These are phyloP conservation scores for Portunus trituberculatus DNA, from an alignment of 1,140 invertebrate genomes.

Conservation along the genomic window DNA sequence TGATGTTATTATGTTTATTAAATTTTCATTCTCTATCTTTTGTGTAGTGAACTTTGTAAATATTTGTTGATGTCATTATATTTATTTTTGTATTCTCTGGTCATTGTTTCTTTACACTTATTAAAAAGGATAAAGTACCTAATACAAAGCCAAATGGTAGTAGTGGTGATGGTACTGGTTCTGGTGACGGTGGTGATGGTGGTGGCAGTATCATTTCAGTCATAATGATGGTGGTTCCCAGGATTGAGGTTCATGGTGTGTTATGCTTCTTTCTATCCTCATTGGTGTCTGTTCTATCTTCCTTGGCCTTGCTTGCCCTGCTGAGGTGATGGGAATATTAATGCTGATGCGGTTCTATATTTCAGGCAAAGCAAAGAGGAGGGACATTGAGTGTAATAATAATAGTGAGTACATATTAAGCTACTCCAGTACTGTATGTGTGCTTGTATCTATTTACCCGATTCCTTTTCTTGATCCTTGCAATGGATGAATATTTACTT, in stretches of 20 bases:
- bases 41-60: no score
- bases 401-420: constrained; percentile 58
- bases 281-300: no score
- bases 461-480: not conserved
- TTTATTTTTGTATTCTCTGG: not conserved
- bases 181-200: not conserved
- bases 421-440: no score
- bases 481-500: no score
- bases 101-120: no score
- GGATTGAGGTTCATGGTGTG: no score
- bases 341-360: not conserved
- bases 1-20: not conserved
- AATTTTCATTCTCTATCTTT: not conserved
- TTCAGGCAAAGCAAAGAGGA: constrained; percentile 67
- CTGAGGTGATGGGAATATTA: not conserved
- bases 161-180: not conserved
- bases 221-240: no score
- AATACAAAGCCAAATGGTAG: not conserved
- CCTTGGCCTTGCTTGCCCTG: not conserved
- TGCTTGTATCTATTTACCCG: no score
- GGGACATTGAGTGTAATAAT: constrained; percentile 66
- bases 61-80: no score
- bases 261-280: no score
- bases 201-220: not conserved
- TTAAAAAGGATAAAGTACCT: no score